Evolutionary conservation across 2,113 vertebrate genomes (phyloP), one percentile per base, ranked within the genome.

Genomic region (Brevimyrus niger): DNA sequence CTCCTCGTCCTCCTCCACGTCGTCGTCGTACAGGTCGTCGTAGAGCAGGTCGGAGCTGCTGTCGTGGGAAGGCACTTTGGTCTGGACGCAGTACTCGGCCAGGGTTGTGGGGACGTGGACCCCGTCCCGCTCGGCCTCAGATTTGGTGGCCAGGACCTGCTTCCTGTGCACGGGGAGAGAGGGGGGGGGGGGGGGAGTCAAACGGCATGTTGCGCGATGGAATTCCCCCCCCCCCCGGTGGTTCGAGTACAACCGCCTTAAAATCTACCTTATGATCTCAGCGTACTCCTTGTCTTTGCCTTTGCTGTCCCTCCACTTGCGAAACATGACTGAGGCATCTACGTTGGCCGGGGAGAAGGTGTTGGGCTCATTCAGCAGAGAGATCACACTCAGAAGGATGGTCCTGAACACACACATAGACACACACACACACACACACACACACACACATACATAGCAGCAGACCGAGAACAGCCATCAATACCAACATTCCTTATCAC

Each of bases 221-320:
- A 47, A 42, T 23, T 23, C n/a, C 42, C 42, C 44, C 44, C 44
- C 38, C 8, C 44, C 9, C 23, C 17, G n/a, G 4, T 38, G 19
- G 82, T 27, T 13, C 23, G 21, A 44, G 23, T 17, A 46, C 19
- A 46, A 47, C 42, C 21, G 2, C 8, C 38, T 69, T 69, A 69
- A 69, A 69, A 47, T n/a, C 44, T 47, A 99, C 98, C 98, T 97
- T 94, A 99, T 99, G 89, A 99, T 99, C 94, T 99, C 97, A 1
- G 97, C 98, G 0, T 99, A 99, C 91, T 99, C 98, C 94, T 99
- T 99, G 94, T 99, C 98, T 94, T 99, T 99, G 92, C 98, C 98
- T 96, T 99, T 99, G 94, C 98, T 99, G 95, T 99, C 98, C 92
- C 98, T 97, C 98, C 98, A 99, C 94, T 99, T 99, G 92, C 98